Percentiles rank a stretch among this genome's conserved stretches.
phyloP scores from a whole-genome alignment of 2,113 vertebrate species.

The Poeciliopsis retropinna region DNA sequence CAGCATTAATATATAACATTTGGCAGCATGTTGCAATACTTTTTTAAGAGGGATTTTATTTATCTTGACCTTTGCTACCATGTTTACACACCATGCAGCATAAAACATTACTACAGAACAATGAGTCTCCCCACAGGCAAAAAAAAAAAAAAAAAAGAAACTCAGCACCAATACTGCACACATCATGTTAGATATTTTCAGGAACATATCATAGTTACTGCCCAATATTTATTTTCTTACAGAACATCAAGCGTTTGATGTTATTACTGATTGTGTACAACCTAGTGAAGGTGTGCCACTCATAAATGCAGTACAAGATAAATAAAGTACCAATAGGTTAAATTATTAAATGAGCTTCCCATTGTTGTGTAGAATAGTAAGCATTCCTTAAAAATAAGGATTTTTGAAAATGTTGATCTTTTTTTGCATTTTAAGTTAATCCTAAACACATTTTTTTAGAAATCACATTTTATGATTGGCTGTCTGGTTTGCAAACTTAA shows the following conservation, averaged over 20 bases:
- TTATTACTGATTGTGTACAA: background rate
- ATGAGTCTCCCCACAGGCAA: too few species aligned
- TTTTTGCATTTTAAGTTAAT: background rate
- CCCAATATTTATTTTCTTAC: conserved; percentile 14
- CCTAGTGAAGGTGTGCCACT: conserved; percentile 12
- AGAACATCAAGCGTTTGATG: conserved; percentile 26
- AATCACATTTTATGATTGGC: background rate
- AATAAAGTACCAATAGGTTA: conserved; percentile 13
- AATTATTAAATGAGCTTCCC: conserved; percentile 30
- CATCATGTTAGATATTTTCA: conserved; percentile 30
- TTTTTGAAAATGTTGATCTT: background rate
- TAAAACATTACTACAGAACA: conserved; percentile 30
- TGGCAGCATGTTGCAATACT: conserved; percentile 29
- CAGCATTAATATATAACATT: conserved; percentile 33
- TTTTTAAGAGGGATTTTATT: conserved; percentile 26
- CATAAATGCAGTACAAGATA: conserved; percentile 30
- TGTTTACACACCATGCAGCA: conserved; percentile 62
- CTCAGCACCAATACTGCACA: conserved; percentile 21
- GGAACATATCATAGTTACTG: conserved; percentile 50
- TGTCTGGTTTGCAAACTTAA: background rate
- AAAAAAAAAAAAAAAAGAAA: too few species aligned
- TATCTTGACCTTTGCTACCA: conserved; percentile 12
- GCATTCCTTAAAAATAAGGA: background rate
- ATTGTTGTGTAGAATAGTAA: background rate
- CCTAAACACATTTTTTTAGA: background rate